phyloP scores from a whole-genome alignment of 2,888 invertebrate genomes.

The Congeria kusceri region DNA sequence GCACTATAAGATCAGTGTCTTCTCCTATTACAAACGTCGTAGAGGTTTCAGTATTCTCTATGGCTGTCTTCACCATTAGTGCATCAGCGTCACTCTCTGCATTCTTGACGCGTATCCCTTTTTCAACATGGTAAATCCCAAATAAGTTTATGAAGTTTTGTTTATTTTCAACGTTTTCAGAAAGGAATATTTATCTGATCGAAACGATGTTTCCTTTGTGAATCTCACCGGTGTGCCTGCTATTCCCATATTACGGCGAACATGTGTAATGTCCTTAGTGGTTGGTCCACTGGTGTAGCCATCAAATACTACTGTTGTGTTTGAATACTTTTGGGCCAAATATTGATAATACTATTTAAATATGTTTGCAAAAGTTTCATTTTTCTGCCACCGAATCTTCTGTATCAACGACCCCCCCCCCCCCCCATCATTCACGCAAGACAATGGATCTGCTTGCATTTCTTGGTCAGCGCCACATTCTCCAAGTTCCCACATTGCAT shows the following conservation, averaged over 20 bases:
- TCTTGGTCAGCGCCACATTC: too few relatives aligned
- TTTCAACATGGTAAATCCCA: constrained; percentile 26
- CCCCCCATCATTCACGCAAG: background rate
- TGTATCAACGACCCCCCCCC: background rate
- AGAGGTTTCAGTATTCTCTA: constrained; percentile 28
- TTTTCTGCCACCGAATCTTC: too few relatives aligned
- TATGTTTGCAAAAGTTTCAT: too few relatives aligned
- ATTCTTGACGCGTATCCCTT: constrained; percentile 37
- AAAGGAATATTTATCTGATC: constrained; percentile 60
- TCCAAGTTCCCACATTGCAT: constrained; percentile 16
- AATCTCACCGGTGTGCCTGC: constrained; percentile 28
- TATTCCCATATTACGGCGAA: constrained; percentile 44
- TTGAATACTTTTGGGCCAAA: constrained; percentile 9
- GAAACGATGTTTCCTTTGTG: constrained; percentile 36
- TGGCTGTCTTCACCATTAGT: constrained; percentile 63
- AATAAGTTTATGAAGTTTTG: constrained; percentile 65
- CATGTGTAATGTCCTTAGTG: constrained; percentile 66
- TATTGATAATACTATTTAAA: background rate
- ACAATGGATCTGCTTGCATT: too few relatives aligned
- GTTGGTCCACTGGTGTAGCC: constrained; percentile 59
- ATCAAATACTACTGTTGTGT: constrained; percentile 65
- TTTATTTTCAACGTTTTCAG: constrained; percentile 65
- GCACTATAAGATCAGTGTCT: constrained; percentile 68
- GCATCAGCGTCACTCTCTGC: constrained; percentile 65
- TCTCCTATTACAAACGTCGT: constrained; percentile 63